Evolutionary conservation across 2,797 vertebrate genomes (phyloP).

Genomic region (Hemibagrus guttatus): DNA sequence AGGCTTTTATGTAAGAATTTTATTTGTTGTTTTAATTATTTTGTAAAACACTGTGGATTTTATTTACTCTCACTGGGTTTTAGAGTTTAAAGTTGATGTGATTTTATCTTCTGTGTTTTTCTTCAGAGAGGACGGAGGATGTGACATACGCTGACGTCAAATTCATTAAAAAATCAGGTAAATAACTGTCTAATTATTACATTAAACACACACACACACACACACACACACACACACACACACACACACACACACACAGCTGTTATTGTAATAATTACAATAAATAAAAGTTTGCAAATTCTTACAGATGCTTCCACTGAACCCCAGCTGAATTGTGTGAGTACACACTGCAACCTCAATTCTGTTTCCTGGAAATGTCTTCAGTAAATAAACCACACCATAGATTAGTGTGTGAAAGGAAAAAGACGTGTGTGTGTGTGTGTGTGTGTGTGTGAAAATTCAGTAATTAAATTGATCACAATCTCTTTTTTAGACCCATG

Average conservation of each 20-base stretch:
- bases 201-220: background rate
- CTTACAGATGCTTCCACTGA: background rate
- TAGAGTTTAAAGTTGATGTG: background rate
- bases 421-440: background rate
- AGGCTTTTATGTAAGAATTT: background rate
- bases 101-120: background rate
- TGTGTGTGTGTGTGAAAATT: background rate
- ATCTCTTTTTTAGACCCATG: background rate
- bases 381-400: background rate
- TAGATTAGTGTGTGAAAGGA: background rate
- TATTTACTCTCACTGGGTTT: background rate
- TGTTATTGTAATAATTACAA: background rate
- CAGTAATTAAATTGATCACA: background rate
- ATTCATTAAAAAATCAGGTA: constrained; percentile 1
- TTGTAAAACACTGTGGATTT: background rate
- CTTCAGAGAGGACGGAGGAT: background rate
- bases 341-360: background rate
- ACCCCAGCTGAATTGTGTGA: background rate
- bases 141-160: background rate
- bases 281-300: background rate
- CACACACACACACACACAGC: background rate
- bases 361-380: background rate
- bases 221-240: background rate
- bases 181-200: background rate
- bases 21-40: background rate